Percentiles rank a stretch among this genome's conserved stretches.
Evolutionary conservation across 2,113 vertebrate species (phyloP).

Genomic region (Prolemur simus): DNA sequence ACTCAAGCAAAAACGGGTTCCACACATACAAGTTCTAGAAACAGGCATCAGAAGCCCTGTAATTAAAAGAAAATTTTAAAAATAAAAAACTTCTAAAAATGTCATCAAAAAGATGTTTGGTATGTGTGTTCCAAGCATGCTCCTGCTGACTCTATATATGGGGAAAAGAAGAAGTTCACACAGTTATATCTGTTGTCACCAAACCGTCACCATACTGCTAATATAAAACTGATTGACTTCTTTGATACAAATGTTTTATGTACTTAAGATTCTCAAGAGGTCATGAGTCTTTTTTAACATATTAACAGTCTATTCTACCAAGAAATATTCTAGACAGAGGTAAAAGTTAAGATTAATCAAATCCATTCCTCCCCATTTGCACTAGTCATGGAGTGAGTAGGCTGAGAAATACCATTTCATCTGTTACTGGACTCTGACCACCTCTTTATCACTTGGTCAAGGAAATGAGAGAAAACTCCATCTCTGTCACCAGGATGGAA

Average conservation of each 20-base stretch:
- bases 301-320: not conserved
- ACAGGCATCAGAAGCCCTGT: not conserved
- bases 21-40: not conserved
- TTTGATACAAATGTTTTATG: not conserved
- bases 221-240: not conserved
- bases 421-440: not conserved
- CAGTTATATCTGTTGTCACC: not conserved
- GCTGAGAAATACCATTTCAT: not conserved
- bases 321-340: conserved; percentile 9
- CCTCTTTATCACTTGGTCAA: not conserved
- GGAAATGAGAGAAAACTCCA: not conserved
- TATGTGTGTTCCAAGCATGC: not conserved
- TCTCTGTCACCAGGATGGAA: not conserved
- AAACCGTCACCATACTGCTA: not conserved
- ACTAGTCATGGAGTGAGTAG: too few species aligned
- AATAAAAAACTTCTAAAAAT: not conserved
- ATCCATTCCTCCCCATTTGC: not conserved
- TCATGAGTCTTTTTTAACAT: not conserved
- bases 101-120: not conserved
- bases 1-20: not conserved
- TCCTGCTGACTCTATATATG: not conserved
- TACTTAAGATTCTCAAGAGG: not conserved
- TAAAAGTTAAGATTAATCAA: not conserved
- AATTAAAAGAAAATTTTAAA: not conserved
- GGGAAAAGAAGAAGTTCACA: not conserved